phyloP scores from a whole-genome alignment of 30 jellyfish, hydroid and myxozoan genomes.

The Hydractinia echinata region DNA sequence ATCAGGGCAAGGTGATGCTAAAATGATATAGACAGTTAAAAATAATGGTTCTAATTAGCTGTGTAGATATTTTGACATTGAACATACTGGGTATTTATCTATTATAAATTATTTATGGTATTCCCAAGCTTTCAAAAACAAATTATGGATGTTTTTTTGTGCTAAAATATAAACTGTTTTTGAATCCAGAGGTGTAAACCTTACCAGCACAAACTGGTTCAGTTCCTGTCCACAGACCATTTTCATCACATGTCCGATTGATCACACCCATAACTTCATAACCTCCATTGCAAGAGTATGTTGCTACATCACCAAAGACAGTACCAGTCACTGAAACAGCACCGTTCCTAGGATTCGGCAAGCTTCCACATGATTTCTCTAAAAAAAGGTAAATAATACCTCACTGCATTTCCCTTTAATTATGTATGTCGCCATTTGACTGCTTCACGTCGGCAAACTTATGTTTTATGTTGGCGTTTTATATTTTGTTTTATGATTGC shows the following conservation, averaged over 20 bases:
- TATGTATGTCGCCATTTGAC: background rate
- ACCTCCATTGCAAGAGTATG: constrained; percentile 63
- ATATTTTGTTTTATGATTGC: no score
- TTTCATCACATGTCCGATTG: constrained; percentile 45
- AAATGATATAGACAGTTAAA: background rate
- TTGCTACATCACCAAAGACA: constrained; percentile 51
- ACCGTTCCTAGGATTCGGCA: constrained; percentile 53
- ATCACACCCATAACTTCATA: constrained; percentile 46
- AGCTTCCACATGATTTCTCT: constrained; percentile 59
- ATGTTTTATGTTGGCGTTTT: no score
- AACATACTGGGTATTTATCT: no score
- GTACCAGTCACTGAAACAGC: constrained; percentile 41
- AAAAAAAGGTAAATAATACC: background rate
- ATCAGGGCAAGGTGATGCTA: constrained; percentile 78
- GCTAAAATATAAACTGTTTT: no score
- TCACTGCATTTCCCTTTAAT: background rate
- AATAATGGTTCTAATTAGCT: no score
- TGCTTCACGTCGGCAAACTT: no score
- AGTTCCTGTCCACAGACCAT: constrained; percentile 70
- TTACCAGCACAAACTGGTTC: constrained; percentile 66
- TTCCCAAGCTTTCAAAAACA: no score
- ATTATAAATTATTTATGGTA: no score
- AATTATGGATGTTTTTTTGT: no score
- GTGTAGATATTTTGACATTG: no score
- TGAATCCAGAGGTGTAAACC: background rate